Conservation (phyloP, 2,888 invertebrate species). For the Scotopteryx bipunctaria region DNA sequence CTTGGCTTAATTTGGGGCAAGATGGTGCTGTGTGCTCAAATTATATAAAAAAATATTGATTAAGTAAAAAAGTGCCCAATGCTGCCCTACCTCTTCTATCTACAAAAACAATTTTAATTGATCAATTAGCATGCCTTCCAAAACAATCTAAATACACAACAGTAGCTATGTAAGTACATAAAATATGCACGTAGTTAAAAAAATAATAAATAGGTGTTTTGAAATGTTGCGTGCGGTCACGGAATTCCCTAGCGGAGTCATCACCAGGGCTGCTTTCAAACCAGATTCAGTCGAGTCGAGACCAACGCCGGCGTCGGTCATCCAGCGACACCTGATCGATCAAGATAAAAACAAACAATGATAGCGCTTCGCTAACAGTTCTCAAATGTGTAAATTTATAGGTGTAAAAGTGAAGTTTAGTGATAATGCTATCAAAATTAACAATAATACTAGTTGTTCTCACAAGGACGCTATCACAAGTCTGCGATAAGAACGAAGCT, state of each 20-base stretch:
- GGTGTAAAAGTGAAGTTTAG: constrained; percentile 1
- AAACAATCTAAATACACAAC: too few species aligned
- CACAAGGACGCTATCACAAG: constrained; percentile 30
- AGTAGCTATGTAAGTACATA: too few species aligned
- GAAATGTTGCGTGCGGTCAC: constrained; percentile 27
- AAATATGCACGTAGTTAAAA: neutral
- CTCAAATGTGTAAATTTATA: neutral
- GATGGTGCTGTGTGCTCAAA: too few species aligned
- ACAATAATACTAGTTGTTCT: constrained; percentile 33
- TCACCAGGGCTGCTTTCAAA: constrained; percentile 31
- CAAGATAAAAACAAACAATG: constrained; percentile 18
- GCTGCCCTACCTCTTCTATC: too few species aligned
- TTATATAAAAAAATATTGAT: too few species aligned
- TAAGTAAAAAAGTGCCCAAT: too few species aligned
- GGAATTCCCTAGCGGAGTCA: constrained; percentile 56
- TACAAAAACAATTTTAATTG: too few species aligned
- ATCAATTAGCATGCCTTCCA: too few species aligned
- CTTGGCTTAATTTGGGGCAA: too few species aligned
- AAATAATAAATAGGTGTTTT: constrained; percentile 2
- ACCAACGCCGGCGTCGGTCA: constrained; percentile 30
- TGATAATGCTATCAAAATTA: constrained; percentile 34
- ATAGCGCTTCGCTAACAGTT: neutral
- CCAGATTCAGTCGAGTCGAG: constrained; percentile 31
- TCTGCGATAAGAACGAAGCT: constrained; percentile 42
- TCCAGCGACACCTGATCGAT: neutral